Conservation (phyloP, 2,888 invertebrate genomes). For the Phyto melanocephala region DNA sequence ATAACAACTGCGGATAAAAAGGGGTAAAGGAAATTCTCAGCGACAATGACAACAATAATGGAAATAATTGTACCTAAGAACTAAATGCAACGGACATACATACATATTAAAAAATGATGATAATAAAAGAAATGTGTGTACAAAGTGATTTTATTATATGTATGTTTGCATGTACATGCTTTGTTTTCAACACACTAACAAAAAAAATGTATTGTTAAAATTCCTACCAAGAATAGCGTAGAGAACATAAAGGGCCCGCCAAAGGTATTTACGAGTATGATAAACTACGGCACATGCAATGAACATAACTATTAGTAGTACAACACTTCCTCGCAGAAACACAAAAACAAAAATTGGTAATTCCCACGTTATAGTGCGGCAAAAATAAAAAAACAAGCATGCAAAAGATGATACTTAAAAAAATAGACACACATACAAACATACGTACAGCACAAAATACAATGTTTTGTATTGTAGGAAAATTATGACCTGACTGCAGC, state of each 20-base stretch:
- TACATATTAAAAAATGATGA: background rate
- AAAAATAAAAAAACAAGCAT: constrained; percentile 51
- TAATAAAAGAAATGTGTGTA: constrained; percentile 16
- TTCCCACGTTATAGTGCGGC: constrained; percentile 65
- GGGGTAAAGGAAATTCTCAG: constrained; percentile 32
- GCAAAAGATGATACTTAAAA: constrained; percentile 42
- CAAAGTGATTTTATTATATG: constrained; percentile 34
- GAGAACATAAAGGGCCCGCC: constrained; percentile 48
- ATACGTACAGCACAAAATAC: background rate
- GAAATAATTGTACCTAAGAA: constrained; percentile 25
- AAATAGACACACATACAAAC: no score
- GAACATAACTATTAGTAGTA: background rate
- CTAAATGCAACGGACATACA: constrained; percentile 11
- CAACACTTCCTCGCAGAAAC: background rate
- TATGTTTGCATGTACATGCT: no score
- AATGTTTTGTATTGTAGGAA: constrained; percentile 33
- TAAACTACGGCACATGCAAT: background rate
- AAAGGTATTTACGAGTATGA: constrained; percentile 23
- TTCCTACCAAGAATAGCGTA: constrained; percentile 6
- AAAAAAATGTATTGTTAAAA: constrained; percentile 42
- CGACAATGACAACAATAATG: constrained; percentile 10
- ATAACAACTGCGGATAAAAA: background rate
- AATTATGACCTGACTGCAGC: constrained; percentile 33
- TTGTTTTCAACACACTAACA: background rate
- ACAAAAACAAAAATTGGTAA: constrained; percentile 46